Evolutionary conservation across 2,888 invertebrate genomes (phyloP).

Genomic region (Callinectes sapidus): DNA sequence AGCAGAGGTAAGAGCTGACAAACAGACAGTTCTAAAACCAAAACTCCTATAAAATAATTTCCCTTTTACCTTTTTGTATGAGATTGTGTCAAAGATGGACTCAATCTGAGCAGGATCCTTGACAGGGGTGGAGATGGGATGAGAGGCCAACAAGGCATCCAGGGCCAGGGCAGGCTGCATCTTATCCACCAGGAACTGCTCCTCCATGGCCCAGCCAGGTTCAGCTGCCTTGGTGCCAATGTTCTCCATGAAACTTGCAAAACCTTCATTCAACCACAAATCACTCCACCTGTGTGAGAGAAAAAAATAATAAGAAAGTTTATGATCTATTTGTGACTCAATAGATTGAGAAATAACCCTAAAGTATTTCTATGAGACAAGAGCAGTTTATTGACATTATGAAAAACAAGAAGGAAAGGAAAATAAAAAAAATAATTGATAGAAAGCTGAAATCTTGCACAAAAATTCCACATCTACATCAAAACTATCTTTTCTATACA

Average conservation of each 20-base stretch:
- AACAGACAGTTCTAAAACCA: too few species aligned
- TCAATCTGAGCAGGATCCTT: constrained; percentile 84
- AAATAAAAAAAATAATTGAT: too few species aligned
- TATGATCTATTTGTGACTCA: not conserved
- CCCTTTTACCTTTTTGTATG: constrained; percentile 83
- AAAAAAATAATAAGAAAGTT: not conserved
- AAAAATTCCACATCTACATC: too few species aligned
- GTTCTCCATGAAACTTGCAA: constrained; percentile 89
- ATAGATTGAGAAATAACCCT: not conserved
- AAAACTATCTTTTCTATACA: too few species aligned
- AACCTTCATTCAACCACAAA: constrained; percentile 92
- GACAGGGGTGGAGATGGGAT: constrained; percentile 83
- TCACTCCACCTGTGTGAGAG: constrained; percentile 86
- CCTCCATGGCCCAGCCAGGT: constrained; percentile 84
- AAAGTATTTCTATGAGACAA: not conserved
- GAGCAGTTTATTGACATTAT: too few species aligned
- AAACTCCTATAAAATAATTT: not conserved
- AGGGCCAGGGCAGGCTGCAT: constrained; percentile 83
- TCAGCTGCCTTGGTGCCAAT: constrained; percentile 82
- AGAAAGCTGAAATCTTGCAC: too few species aligned
- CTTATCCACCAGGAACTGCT: constrained; percentile 83
- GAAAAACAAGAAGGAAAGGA: too few species aligned
- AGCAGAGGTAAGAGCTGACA: too few species aligned
- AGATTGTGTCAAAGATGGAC: constrained; percentile 85
- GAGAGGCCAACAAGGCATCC: constrained; percentile 84